Conservation (phyloP, 1,140 invertebrate species). For the Leguminivora glycinivorella region DNA sequence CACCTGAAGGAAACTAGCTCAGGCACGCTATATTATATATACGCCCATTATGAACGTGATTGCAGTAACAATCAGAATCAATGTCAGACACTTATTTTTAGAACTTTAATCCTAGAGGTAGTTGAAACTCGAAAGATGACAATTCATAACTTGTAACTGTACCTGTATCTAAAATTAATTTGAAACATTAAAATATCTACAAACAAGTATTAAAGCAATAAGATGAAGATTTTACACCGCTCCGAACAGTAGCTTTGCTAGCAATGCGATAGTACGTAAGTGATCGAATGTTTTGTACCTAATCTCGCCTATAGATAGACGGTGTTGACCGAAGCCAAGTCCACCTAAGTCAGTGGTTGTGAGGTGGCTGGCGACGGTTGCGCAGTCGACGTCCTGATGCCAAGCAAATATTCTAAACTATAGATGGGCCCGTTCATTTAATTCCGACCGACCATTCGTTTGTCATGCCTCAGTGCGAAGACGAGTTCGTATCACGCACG, state of each 20-base stretch:
- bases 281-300: conserved; percentile 25
- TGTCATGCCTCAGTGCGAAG: too few species aligned
- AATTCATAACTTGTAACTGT: background rate
- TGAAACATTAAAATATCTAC: background rate
- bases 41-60: background rate
- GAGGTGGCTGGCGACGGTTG: conserved; percentile 1
- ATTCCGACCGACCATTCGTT: too few species aligned
- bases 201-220: conserved; percentile 7
- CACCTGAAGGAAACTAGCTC: background rate
- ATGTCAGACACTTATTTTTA: background rate
- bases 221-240: conserved; percentile 4
- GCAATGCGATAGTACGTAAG: conserved; percentile 25
- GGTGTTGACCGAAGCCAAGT: background rate
- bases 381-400: conserved; percentile 16
- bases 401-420: too few species aligned
- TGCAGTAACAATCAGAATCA: background rate
- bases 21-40: background rate
- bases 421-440: too few species aligned
- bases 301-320: background rate
- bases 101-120: too few species aligned
- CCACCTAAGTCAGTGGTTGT: background rate
- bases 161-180: background rate
- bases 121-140: background rate
- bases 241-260: conserved; percentile 21
- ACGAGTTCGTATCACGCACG: too few species aligned